phyloP scores from a whole-genome alignment of 2,113 vertebrate species.

The Grus americana region DNA sequence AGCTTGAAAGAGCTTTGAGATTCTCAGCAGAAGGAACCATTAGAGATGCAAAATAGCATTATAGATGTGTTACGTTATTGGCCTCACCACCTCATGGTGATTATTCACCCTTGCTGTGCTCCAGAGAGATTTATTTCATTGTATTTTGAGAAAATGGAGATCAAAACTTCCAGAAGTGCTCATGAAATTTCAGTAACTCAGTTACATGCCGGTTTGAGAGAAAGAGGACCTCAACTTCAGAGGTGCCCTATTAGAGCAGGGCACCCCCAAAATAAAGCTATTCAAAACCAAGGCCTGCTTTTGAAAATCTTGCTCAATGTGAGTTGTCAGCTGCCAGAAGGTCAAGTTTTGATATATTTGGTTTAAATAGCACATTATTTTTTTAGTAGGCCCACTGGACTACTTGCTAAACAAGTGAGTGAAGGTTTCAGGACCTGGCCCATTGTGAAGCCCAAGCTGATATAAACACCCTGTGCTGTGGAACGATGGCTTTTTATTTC shows the following conservation, averaged over 20 bases:
- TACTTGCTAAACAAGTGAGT: background rate
- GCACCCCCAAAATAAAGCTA: background rate
- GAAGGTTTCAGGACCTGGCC: conserved; percentile 1
- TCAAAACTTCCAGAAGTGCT: background rate
- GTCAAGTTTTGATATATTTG: background rate
- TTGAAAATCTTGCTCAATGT: background rate
- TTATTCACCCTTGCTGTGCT: background rate
- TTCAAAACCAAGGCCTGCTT: background rate
- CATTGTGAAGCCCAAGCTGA: background rate
- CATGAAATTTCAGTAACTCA: background rate
- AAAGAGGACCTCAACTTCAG: background rate
- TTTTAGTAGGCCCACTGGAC: background rate
- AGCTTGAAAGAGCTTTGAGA: background rate
- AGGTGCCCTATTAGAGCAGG: background rate
- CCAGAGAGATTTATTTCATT: background rate
- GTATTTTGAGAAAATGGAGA: background rate
- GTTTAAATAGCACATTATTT: background rate
- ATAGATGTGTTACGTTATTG: fast-evolving
- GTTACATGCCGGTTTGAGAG: background rate
- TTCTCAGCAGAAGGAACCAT: background rate
- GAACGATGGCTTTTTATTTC: background rate
- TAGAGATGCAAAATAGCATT: background rate
- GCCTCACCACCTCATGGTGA: background rate
- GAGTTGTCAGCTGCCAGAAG: background rate
- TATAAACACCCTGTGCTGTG: background rate